A percentile compares a stretch with the other conserved stretches of the same genome.
Evolutionary conservation across 2,888 invertebrate genomes (phyloP).

Genomic region (Acrocera orbiculus): DNA sequence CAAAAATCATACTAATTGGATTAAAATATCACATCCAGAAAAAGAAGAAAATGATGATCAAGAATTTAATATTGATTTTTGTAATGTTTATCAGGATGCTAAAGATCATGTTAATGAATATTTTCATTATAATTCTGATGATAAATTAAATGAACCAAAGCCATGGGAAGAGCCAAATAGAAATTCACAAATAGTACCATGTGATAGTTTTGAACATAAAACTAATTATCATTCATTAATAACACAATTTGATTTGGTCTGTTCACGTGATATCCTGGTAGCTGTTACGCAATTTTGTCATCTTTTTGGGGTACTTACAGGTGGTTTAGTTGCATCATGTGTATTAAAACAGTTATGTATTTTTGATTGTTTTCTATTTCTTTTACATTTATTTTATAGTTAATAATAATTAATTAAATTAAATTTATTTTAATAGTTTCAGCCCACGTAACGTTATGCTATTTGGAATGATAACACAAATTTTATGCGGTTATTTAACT

Average conservation of each 20-base stretch:
- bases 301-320: constrained; percentile 32
- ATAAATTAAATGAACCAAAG: constrained; percentile 16
- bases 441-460: constrained; percentile 32
- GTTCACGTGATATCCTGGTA: constrained; percentile 32
- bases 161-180: constrained; percentile 24
- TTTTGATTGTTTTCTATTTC: constrained; percentile 2
- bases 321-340: constrained; percentile 31
- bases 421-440: constrained; percentile 19
- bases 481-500: constrained; percentile 30
- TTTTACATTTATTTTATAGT: neutral
- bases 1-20: constrained; percentile 27
- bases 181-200: constrained; percentile 27
- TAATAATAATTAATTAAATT: neutral
- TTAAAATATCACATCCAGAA: constrained; percentile 30
- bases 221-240: constrained; percentile 27
- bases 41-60: constrained; percentile 28
- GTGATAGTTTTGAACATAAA: constrained; percentile 26
- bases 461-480: constrained; percentile 32
- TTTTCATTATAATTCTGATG: constrained; percentile 21
- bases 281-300: constrained; percentile 35
- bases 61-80: constrained; percentile 30
- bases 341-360: constrained; percentile 29
- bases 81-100: constrained; percentile 29
- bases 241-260: constrained; percentile 33
- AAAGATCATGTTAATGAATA: constrained; percentile 28